phyloP scores from a whole-genome alignment of 2,797 vertebrate species.

The Chrysocyon brachyurus region DNA sequence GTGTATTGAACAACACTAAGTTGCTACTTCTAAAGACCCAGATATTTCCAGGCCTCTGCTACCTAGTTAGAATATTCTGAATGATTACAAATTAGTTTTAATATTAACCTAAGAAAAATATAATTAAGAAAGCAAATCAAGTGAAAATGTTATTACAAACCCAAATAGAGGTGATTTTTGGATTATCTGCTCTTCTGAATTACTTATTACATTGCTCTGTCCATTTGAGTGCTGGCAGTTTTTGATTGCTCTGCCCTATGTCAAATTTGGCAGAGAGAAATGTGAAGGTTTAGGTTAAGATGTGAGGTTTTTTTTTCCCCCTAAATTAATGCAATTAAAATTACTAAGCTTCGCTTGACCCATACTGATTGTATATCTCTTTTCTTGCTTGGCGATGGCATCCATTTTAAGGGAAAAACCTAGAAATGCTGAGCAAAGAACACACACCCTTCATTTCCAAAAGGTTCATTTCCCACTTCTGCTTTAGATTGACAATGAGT shows the following conservation, averaged over 20 bases:
- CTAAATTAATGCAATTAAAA: slow-evolving; percentile 68
- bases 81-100: slow-evolving; percentile 31
- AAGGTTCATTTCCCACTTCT: slow-evolving; percentile 71
- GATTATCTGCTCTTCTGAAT: slow-evolving; percentile 53
- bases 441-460: slow-evolving; percentile 37
- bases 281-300: slow-evolving; percentile 58
- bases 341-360: slow-evolving; percentile 58
- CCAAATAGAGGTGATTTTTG: slow-evolving; percentile 32
- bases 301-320: not conserved
- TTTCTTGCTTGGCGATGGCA: not conserved
- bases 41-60: slow-evolving; percentile 27
- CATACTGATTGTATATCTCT: not conserved
- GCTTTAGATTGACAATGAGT: slow-evolving; percentile 69
- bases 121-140: slow-evolving; percentile 60
- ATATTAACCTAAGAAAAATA: slow-evolving; percentile 55
- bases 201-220: not conserved
- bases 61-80: slow-evolving; percentile 38
- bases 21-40: not conserved
- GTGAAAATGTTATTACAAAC: slow-evolving; percentile 64
- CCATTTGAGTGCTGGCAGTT: not conserved
- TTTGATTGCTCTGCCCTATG: slow-evolving; percentile 67
- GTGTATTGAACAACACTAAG: not conserved
- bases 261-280: slow-evolving; percentile 57
- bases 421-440: slow-evolving; percentile 63
- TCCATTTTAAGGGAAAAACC: slow-evolving; percentile 59